phyloP scores from a whole-genome alignment of 2,113 vertebrate genomes.

The Ivindomyrus marchei region DNA sequence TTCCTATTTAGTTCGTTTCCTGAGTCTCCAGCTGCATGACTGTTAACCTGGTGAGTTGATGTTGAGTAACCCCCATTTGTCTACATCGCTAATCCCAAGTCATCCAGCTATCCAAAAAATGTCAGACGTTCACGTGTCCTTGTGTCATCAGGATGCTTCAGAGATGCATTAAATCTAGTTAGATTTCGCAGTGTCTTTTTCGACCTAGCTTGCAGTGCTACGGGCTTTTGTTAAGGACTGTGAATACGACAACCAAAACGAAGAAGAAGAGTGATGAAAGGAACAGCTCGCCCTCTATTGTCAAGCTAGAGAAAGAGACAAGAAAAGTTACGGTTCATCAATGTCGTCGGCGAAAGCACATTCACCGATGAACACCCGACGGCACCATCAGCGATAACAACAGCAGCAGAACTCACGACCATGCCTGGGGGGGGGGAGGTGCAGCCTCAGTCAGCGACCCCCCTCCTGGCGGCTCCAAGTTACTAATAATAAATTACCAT shows the following conservation, averaged over 20 bases:
- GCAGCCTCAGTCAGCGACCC: background rate
- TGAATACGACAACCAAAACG: background rate
- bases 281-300: background rate
- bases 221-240: background rate
- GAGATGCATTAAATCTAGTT: background rate
- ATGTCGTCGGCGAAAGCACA: background rate
- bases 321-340: background rate
- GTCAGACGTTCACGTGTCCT: background rate
- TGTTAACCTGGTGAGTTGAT: background rate
- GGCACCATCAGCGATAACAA: background rate
- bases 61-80: background rate
- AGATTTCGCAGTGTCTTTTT: background rate
- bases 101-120: background rate
- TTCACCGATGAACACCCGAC: background rate
- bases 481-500: background rate
- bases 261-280: background rate
- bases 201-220: background rate
- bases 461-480: background rate
- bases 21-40: background rate
- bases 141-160: background rate
- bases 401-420: background rate
- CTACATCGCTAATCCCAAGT: background rate
- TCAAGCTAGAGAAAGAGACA: background rate
- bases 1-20: background rate
- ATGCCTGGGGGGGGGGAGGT: background rate